Evolutionary conservation across 2,888 invertebrate genomes (phyloP), one percentile per base, ranked within the genome.

Genomic region (Volucella zonaria): DNA sequence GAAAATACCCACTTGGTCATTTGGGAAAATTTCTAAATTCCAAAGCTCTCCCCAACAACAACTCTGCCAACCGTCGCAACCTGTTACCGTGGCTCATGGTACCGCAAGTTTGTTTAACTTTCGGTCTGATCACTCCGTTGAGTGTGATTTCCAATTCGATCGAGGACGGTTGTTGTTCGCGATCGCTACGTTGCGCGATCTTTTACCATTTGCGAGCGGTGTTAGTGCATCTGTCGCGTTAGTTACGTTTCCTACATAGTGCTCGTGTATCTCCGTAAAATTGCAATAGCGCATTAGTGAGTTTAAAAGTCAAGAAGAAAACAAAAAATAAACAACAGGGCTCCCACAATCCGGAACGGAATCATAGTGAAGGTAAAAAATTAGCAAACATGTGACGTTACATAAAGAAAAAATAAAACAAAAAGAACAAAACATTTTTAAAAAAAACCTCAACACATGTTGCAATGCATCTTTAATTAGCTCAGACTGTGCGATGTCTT

Each of bases 331-430:
- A 54, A 6, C 40, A 15, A 31, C 31, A 31, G 0, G 31, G 6
- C 31, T 2, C 31, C 31, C 1, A 31, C 31, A 31, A 31, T 31
- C 31, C 6, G 6, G 31, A 31, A 31, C 31, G 31, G 31, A 31
- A 31, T 61, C 45, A 23, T 45, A 54, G 68, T 68, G 68, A 77
- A 77, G 68, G 61, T 54, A 49, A 70, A 70, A 77, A 56, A 64
- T 74, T 58, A 71, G 43, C n/a, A 51, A 42, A 62, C 62, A 49
- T n/a, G 10, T 58, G 31, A 43, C 40, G 38, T 31, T 18, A 8
- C 14, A 18, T 56, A 18, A 11, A 15, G 15, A 14, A 51, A 4
- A 31, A 75, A 67, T 59, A 9, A 2, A 12, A 38, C 1, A 49
- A 9, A 31, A 6, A 6, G 4, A 23, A 18, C 18, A 18, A 18